These are phyloP conservation scores for Notodonta dromedarius DNA, from an alignment of 2,888 invertebrate genomes.

Conservation along the genomic window DNA sequence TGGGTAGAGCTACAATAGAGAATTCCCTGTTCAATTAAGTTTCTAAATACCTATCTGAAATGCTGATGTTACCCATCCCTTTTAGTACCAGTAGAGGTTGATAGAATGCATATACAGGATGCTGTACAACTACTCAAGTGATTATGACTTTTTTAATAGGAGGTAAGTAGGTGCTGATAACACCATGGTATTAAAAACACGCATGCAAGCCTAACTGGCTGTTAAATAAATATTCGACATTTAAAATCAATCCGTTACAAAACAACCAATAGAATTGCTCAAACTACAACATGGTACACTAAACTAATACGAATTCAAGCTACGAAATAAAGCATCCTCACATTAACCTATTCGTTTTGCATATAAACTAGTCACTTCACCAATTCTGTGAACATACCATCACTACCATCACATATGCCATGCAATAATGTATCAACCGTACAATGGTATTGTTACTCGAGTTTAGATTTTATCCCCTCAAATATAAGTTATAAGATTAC, in stretches of 20 bases:
- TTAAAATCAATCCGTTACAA: conserved; percentile 6
- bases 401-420: background rate
- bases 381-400: conserved; percentile 11
- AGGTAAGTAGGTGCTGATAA: no score
- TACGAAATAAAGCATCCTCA: conserved; percentile 9
- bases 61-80: no score
- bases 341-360: conserved; percentile 22
- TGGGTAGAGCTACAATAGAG: no score
- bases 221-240: background rate
- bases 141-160: no score
- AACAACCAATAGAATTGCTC: conserved; percentile 8
- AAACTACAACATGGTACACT: conserved; percentile 1
- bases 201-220: no score
- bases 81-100: no score
- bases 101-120: no score
- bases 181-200: no score
- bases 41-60: no score
- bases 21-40: no score
- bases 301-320: conserved; percentile 15
- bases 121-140: no score
- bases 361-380: conserved; percentile 21
- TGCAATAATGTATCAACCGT: background rate
- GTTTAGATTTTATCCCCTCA: background rate
- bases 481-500: background rate
- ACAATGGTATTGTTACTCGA: background rate